Evolutionary conservation across 1,140 invertebrate species (phyloP).

Genomic region (Danaus melanippus): DNA sequence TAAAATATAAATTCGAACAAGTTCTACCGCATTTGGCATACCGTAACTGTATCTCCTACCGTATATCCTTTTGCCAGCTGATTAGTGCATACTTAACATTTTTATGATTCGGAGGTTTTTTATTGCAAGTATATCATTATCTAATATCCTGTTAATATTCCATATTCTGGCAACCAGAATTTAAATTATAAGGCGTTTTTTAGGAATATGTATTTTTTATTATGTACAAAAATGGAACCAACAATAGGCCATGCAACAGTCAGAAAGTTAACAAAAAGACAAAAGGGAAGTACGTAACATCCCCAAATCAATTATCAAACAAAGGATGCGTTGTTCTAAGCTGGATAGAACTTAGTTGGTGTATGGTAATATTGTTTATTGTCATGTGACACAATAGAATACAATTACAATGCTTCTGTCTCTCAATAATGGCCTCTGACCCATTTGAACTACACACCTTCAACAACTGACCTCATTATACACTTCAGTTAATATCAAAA

Average conservation of each 20-base stretch:
- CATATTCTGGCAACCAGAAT: too few relatives aligned
- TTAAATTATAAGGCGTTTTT: not conserved
- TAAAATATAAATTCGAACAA: too few relatives aligned
- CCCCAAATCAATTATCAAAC: slow-evolving; percentile 17
- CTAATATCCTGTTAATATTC: too few relatives aligned
- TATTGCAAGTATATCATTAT: too few relatives aligned
- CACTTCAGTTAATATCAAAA: slow-evolving; percentile 25
- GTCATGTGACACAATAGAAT: slow-evolving; percentile 32
- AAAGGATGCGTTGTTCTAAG: slow-evolving; percentile 19
- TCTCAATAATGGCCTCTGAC: slow-evolving; percentile 38
- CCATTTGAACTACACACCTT: slow-evolving; percentile 41
- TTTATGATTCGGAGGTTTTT: too few relatives aligned
- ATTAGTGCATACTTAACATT: too few relatives aligned
- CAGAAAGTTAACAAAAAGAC: slow-evolving; percentile 1
- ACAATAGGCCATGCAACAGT: slow-evolving; percentile 1
- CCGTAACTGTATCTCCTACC: too few relatives aligned
- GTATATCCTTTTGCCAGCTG: too few relatives aligned
- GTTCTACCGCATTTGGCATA: too few relatives aligned
- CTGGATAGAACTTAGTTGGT: slow-evolving; percentile 12
- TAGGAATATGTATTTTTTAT: not conserved
- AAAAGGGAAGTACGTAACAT: slow-evolving; percentile 7
- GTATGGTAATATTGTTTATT: slow-evolving; percentile 34
- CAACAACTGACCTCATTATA: slow-evolving; percentile 14
- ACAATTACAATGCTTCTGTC: slow-evolving; percentile 47
- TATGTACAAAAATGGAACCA: too few relatives aligned